Base-by-base conservation (phyloP, 2,797 vertebrate genomes). In the Bufotes viridis region DNA sequence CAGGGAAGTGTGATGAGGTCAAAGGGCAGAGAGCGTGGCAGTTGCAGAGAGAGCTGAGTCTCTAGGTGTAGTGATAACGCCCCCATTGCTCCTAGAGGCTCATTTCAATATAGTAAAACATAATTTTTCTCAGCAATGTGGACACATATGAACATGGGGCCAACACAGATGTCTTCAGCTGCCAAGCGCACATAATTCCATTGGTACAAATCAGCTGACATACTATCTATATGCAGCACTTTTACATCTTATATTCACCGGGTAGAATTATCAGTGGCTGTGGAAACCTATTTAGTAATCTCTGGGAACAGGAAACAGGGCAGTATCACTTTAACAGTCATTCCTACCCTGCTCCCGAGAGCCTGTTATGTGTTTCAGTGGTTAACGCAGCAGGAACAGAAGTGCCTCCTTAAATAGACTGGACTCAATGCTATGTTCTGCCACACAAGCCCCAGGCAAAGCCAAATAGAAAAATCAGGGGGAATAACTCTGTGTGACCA, bases 391-490 rank as follows among this genome's bases (percentile, higher is more conserved):
- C 87, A 79, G 78, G 82, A 80, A 60, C 20, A 88, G 42, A 85
- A 86, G 61, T 57, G 55, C 79, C 80, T 86, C 60, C 78, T 67
- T 67, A 86, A 86, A 86, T 78, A 86, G 78, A 67, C 78, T 26
- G 78, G 58, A 82, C 53, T 26, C 61, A 58, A 67, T 53, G 80
- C 57, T 86, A 70, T 72, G 79, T 60, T 63, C 61, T 42, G 49
- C 20, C 74, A 78, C 70, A 83, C 55, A 86, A 82, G 84, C 85
- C 81, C 26, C 49, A 67, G 81, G 80, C 63, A 84, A 89, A 86
- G 87, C 75, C 74, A 89, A 80, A 89, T 18, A 83, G 79, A 86
- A 79, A 65, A 87, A 84, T 80, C 74, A 76, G 76, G 26, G 84
- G 60, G 69, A 74, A 81, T 84, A 88, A 84, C 81, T 74, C 51